These are phyloP conservation scores for Anadara kagoshimensis DNA, from an alignment of 1,140 invertebrate genomes.

Conservation along the genomic window DNA sequence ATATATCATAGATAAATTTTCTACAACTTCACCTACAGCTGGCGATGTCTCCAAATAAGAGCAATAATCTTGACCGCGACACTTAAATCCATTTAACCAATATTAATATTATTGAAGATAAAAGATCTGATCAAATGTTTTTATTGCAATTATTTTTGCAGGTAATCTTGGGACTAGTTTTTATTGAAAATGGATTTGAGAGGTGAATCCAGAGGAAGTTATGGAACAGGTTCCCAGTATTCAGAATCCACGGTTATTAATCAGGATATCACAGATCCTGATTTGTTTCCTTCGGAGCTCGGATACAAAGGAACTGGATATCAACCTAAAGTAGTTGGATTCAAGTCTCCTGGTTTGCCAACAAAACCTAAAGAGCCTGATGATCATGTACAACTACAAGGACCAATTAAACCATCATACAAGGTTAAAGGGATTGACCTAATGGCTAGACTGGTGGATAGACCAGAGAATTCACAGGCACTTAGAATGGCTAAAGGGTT, in stretches of 20 bases:
- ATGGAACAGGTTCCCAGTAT: conserved; percentile 47
- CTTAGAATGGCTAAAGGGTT: conserved; percentile 47
- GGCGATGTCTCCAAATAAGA: no score
- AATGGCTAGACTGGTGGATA: conserved; percentile 53
- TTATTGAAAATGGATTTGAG: conserved; percentile 19
- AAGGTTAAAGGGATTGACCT: conserved; percentile 37
- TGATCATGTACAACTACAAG: conserved; percentile 10
- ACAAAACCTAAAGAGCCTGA: conserved; percentile 24
- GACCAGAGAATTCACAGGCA: conserved; percentile 52
- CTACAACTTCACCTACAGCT: no score
- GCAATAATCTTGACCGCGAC: no score
- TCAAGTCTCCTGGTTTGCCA: conserved; percentile 31
- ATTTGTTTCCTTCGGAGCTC: conserved; percentile 36
- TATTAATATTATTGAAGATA: no score
- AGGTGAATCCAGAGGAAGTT: conserved; percentile 46
- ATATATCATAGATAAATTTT: no score
- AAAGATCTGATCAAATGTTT: no score
- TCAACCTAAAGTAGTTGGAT: conserved; percentile 42
- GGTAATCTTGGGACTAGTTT: no score
- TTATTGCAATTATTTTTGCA: no score
- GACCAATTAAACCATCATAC: conserved; percentile 15
- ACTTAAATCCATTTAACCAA: no score
- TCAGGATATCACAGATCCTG: conserved; percentile 48
- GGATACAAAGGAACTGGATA: conserved; percentile 30
- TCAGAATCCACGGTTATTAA: conserved; percentile 59